Percentiles rank a stretch among this genome's conserved stretches.
These are phyloP conservation scores for Apoda limacodes DNA, from an alignment of 2,888 invertebrate genomes.

Conservation along the genomic window DNA sequence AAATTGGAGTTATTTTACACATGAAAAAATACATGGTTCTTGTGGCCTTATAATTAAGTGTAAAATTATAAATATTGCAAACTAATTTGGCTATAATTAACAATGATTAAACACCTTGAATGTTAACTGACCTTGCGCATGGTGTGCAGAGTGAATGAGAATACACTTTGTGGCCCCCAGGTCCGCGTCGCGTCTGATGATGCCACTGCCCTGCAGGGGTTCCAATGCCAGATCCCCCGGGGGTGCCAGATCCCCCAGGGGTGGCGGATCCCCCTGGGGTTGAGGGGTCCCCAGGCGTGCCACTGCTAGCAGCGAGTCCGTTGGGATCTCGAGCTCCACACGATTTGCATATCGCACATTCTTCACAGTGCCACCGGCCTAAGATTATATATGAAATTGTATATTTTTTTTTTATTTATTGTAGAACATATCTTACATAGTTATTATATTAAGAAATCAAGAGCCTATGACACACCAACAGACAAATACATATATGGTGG, in stretches of 20 bases:
- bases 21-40: too few species aligned
- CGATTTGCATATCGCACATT: conserved; percentile 78
- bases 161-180: conserved; percentile 61
- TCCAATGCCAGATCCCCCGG: conserved; percentile 10
- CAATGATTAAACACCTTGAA: too few species aligned
- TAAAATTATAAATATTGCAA: too few species aligned
- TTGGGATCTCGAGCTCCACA: conserved; percentile 68
- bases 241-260: conserved; percentile 14
- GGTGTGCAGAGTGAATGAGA: conserved; percentile 76
- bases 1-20: too few species aligned
- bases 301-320: conserved; percentile 28
- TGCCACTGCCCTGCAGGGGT: conserved; percentile 40
- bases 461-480: too few species aligned
- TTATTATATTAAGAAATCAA: too few species aligned
- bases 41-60: too few species aligned
- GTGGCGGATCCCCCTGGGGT: conserved; percentile 12
- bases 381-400: too few species aligned
- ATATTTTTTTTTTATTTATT: too few species aligned
- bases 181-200: conserved; percentile 60
- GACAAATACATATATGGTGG: too few species aligned
- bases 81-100: too few species aligned
- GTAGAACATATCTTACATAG: too few species aligned
- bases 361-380: conserved; percentile 89
- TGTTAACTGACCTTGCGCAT: conserved; percentile 74
- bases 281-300: conserved; percentile 12